A percentile compares a stretch with the other conserved stretches of the same genome.
phyloP scores from a whole-genome alignment of 1,140 invertebrate genomes.

The Harpegnathos saltator region DNA sequence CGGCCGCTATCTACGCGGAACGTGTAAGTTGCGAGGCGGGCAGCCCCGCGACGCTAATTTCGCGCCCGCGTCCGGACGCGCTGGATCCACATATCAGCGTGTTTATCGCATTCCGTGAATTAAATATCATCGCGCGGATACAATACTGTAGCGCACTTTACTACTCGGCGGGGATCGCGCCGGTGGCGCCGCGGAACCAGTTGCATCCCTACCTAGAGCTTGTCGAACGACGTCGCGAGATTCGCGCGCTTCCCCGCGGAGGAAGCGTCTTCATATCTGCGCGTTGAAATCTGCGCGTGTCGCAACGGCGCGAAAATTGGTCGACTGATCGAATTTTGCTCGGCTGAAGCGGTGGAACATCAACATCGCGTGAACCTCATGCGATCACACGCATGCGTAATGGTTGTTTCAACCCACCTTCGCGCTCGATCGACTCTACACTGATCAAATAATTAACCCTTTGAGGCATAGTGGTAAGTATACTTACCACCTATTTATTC shows the following conservation, averaged over 20 bases:
- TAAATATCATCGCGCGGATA: slow-evolving; percentile 66
- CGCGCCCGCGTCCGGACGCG: slow-evolving; percentile 10
- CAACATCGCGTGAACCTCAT: too few relatives aligned
- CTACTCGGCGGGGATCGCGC: slow-evolving; percentile 9
- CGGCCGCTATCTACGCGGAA: slow-evolving; percentile 1
- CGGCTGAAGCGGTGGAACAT: too few relatives aligned
- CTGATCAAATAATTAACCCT: too few relatives aligned
- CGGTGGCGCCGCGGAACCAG: slow-evolving; percentile 21
- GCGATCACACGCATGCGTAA: too few relatives aligned
- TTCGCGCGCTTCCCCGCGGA: background rate
- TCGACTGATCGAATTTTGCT: too few relatives aligned
- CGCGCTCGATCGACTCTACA: too few relatives aligned
- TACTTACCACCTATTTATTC: too few relatives aligned
- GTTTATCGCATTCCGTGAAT: slow-evolving; percentile 71
- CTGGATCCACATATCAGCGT: slow-evolving; percentile 60
- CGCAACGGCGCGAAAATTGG: too few relatives aligned
- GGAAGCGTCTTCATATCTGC: slow-evolving; percentile 1
- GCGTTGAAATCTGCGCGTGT: too few relatives aligned
- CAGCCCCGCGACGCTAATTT: slow-evolving; percentile 58
- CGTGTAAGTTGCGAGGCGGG: slow-evolving; percentile 55
- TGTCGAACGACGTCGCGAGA: background rate
- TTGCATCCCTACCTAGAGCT: slow-evolving; percentile 43
- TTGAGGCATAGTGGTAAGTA: too few relatives aligned
- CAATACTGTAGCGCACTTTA: slow-evolving; percentile 70
- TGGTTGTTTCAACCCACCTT: too few relatives aligned